A percentile compares a stretch with the other conserved stretches of the same genome.
Evolutionary conservation across 30 jellyfish, hydroid and myxozoan species (phyloP).

Genomic region (Catostylus mosaicus): DNA sequence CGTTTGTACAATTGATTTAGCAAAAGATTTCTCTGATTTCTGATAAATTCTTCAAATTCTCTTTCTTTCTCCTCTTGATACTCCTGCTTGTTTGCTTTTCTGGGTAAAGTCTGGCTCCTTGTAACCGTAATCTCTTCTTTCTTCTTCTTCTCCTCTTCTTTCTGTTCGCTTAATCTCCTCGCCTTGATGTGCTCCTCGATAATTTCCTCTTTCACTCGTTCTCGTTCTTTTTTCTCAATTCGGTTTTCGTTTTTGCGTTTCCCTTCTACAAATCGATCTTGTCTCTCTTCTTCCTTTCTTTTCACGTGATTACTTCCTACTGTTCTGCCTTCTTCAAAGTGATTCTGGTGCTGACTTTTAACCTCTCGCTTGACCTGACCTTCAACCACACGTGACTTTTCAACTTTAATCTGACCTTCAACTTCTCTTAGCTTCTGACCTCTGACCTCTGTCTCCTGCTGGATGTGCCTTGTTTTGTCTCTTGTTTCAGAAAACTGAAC

Average conservation of each 20-base stretch:
- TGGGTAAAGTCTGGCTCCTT: conserved; percentile 48
- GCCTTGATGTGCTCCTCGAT: conserved; percentile 33
- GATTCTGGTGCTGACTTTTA: conserved; percentile 3
- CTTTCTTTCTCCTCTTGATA: conserved; percentile 27
- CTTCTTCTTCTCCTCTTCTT: background rate
- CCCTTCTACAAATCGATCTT: background rate
- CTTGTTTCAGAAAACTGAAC: conserved; percentile 12
- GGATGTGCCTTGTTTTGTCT: background rate
- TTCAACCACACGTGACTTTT: no score
- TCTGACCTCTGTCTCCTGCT: background rate
- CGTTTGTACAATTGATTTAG: conserved; percentile 30
- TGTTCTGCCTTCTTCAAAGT: background rate
- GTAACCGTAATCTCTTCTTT: conserved; percentile 2
- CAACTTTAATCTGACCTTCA: no score
- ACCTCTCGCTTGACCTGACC: no score
- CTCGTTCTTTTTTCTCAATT: conserved; percentile 7
- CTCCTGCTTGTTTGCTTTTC: conserved; percentile 27
- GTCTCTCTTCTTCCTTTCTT: conserved; percentile 15
- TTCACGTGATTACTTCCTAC: background rate
- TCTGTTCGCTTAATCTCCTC: conserved; percentile 25
- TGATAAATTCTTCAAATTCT: conserved; percentile 59
- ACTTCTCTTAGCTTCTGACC: background rate
- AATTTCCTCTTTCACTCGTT: conserved; percentile 9
- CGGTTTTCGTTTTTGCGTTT: background rate
- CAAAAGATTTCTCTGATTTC: conserved; percentile 58